Evolutionary conservation across 2,888 invertebrate genomes (phyloP).

Genomic region (Drosophila monieri): DNA sequence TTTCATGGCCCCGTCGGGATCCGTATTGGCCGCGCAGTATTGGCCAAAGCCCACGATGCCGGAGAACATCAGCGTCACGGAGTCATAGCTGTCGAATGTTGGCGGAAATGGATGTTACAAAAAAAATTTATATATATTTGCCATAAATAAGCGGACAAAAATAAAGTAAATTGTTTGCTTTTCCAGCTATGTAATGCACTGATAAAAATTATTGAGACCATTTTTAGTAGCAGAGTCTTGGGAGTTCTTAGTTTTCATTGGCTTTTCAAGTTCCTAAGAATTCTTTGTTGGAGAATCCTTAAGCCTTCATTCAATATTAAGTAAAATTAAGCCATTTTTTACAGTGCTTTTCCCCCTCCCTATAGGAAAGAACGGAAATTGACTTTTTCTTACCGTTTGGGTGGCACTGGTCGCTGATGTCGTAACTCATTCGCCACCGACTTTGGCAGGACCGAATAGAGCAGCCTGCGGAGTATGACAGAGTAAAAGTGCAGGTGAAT

Average conservation of each 20-base stretch:
- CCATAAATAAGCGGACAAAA: conserved; percentile 57
- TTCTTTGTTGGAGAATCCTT: no score
- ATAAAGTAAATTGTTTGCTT: conserved; percentile 54
- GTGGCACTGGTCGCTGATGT: conserved; percentile 95
- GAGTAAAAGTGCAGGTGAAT: conserved; percentile 21
- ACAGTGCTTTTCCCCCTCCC: conserved; percentile 7
- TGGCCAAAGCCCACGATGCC: conserved; percentile 96
- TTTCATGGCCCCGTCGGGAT: conserved; percentile 97
- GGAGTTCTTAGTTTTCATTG: no score
- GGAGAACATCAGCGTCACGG: conserved; percentile 96
- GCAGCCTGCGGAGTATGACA: conserved; percentile 86
- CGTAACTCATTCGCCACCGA: conserved; percentile 97
- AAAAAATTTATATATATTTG: conserved; percentile 38
- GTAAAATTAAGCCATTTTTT: neutral
- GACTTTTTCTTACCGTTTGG: conserved; percentile 87
- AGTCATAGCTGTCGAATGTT: conserved; percentile 88
- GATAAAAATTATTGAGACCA: neutral
- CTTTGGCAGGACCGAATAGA: conserved; percentile 97
- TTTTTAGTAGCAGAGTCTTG: neutral
- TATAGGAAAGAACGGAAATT: conserved; percentile 8
- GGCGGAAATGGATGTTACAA: conserved; percentile 5
- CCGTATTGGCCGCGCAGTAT: conserved; percentile 95
- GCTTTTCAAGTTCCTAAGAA: no score
- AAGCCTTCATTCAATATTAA: neutral
- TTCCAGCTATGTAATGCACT: conserved; percentile 17